Evolutionary conservation across 2,888 invertebrate genomes (phyloP), one percentile per base, ranked within the genome.

Genomic region (Melipona bicolor): DNA sequence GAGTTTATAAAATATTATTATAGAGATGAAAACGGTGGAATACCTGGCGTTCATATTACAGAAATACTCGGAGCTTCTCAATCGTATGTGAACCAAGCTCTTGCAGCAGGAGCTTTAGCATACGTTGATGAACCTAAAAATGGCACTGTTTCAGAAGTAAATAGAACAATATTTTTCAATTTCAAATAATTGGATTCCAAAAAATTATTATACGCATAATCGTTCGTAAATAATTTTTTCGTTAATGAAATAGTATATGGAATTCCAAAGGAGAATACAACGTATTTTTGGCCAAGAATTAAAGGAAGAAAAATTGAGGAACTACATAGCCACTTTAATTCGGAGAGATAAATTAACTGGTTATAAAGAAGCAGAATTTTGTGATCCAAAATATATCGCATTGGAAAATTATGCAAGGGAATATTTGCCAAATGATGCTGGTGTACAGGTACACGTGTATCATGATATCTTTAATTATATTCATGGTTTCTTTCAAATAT

Each of bases 21-120:
- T 81, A 93, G 93, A 2, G 93, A 93, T 74, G 95, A 85, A 96
- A 95, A 93, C 97, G 97, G 87, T 89, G 95, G 89, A 94, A 95
- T 89, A 95, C 95, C 81, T 95, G 96, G 83, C 95, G 86, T 91
- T 64, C 93, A 93, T 81, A 86, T 93, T 49, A 90, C 92, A 21
- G 92, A 93, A 87, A 93, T 93, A 84, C 89, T 93, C 50, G 93
- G 93, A 52, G 87, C 90, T 36, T 88, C 91, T 54, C 88, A 89
- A 70, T 79, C 89, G 65, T 89, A 89, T 84, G 82, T 91, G 56
- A 92, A 91, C 73, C 90, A 92, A 80, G 90, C 92, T 49, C 76
- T 93, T 67, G 93, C 93, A 15, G 91, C 92, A 11, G 90, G 90
- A 69, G 90, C 87, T 52, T 88, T 92, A 49, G 92, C 91, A 13